Conservation (phyloP, 2,888 invertebrate genomes). For the Noctua janthe region DNA sequence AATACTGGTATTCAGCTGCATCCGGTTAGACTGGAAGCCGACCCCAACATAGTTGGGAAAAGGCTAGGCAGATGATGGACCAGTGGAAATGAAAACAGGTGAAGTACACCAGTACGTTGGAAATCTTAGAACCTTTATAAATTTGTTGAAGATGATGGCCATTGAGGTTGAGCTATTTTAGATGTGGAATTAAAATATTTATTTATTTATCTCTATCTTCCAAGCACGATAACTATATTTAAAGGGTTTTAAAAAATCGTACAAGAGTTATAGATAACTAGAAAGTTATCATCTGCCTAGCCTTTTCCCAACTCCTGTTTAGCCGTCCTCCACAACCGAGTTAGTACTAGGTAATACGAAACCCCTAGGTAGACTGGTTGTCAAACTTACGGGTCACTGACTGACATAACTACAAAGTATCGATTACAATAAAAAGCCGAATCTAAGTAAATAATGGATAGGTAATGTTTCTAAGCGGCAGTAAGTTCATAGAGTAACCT, state of each 20-base stretch:
- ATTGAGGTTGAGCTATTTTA: not conserved
- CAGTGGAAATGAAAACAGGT: too few relatives aligned
- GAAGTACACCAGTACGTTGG: not conserved
- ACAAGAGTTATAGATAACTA: not conserved
- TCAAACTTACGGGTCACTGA: too few relatives aligned
- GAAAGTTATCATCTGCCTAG: not conserved
- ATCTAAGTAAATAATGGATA: slow-evolving; percentile 10
- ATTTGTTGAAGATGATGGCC: not conserved
- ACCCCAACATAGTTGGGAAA: too few relatives aligned
- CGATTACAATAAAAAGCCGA: not conserved
- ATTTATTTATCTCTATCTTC: not conserved
- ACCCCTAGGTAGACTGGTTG: too few relatives aligned
- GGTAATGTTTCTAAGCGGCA: slow-evolving; percentile 13
- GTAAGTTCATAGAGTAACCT: slow-evolving; percentile 8
- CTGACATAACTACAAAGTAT: not conserved
- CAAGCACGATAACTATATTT: not conserved
- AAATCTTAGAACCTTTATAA: not conserved
- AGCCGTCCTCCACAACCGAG: too few relatives aligned
- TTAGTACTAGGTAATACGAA: too few relatives aligned
- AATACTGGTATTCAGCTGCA: too few relatives aligned
- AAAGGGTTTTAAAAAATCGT: not conserved
- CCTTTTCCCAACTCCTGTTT: too few relatives aligned
- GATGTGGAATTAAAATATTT: not conserved
- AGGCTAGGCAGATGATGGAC: too few relatives aligned
- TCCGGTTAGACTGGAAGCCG: too few relatives aligned